Base-by-base conservation (phyloP, 64 coral and sea anemone genomes). In the Montipora sp. region DNA sequence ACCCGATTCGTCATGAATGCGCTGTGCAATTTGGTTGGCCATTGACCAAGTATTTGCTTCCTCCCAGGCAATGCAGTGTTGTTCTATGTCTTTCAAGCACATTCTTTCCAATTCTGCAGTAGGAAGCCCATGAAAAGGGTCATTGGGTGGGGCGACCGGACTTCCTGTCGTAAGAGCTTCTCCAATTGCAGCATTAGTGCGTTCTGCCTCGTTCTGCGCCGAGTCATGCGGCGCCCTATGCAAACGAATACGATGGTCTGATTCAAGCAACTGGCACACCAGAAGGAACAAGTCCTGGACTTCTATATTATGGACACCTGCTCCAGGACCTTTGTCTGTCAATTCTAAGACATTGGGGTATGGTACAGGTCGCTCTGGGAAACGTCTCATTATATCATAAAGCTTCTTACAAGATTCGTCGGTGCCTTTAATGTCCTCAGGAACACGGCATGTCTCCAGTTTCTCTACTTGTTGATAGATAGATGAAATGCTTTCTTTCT, bases 111-210 rank as follows among this genome's bases (percentile, higher is more conserved):
- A 27, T 27, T 27, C 27, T 27, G 27, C 27, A 27, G 27, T 27
- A 27, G 27, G 27, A 27, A 27, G 27, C 27, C 27, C 27, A 27
- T 27, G 27, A 27, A 27, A 27, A 1, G 27, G 27, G 27, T 27
- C 27, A 27, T 1, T 27, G 27, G 27, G 1, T 27, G 27, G 27
- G 27, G 27, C 27, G 27, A 27, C 27, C 27, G 27, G 27, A 27
- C 27, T 27, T 27, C 27, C n/a, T n/a, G n/a, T n/a, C n/a, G n/a
- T n/a, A n/a, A n/a, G 71, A 74, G 87, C 51, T 89, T 77, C 87
- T n/a, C 74, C 87, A 77, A 53, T 75, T 77, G 87, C 87, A 51
- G 87, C 23, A 78, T 89, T 89, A n/a, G 87, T 89, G 27, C 48
- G 73, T 69, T 89, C 87, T 46, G 87, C 72, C 27, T 47, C 59